Percentiles rank a stretch among this genome's conserved stretches.
phyloP scores from a whole-genome alignment of 2,113 vertebrate genomes.

The Bambusicola thoracicus region DNA sequence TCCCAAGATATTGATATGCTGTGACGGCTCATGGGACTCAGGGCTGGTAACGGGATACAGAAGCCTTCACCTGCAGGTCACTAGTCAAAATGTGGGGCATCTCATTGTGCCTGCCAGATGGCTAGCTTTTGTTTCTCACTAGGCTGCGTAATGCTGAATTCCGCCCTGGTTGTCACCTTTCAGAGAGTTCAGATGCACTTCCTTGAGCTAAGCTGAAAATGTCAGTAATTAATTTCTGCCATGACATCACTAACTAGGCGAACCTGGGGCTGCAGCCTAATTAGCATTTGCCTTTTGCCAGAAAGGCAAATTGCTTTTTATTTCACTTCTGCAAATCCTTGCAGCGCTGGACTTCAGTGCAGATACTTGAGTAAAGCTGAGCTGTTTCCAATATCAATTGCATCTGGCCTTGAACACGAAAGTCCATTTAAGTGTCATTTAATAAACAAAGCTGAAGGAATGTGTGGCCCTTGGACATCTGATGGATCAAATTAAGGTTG shows the following conservation, averaged over 20 bases:
- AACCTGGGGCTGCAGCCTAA: not conserved
- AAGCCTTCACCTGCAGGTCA: slow-evolving; percentile 44
- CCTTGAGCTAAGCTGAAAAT: not conserved
- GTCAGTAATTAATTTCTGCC: not conserved
- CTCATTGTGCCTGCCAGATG: slow-evolving; percentile 47
- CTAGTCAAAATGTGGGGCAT: not conserved
- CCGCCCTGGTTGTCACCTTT: not conserved
- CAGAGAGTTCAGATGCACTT: not conserved
- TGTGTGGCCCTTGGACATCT: slow-evolving; percentile 7
- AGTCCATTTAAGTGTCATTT: slow-evolving; percentile 27
- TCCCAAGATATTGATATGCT: not conserved
- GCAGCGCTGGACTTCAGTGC: not conserved
- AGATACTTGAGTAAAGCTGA: not conserved
- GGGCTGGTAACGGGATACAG: slow-evolving; percentile 6
- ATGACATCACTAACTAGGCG: not conserved
- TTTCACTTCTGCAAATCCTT: not conserved
- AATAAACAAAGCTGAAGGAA: not conserved
- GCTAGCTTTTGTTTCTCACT: not conserved
- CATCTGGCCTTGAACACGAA: not conserved
- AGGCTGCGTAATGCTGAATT: not conserved
- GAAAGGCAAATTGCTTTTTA: not conserved
- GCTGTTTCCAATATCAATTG: not conserved
- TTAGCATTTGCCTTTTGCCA: not conserved
- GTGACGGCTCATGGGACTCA: slow-evolving; percentile 15
- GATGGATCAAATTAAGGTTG: slow-evolving; percentile 30